Evolutionary conservation across 2,113 vertebrate species (phyloP), one percentile per base, ranked within the genome.

Genomic region (Cercocebus atys): DNA sequence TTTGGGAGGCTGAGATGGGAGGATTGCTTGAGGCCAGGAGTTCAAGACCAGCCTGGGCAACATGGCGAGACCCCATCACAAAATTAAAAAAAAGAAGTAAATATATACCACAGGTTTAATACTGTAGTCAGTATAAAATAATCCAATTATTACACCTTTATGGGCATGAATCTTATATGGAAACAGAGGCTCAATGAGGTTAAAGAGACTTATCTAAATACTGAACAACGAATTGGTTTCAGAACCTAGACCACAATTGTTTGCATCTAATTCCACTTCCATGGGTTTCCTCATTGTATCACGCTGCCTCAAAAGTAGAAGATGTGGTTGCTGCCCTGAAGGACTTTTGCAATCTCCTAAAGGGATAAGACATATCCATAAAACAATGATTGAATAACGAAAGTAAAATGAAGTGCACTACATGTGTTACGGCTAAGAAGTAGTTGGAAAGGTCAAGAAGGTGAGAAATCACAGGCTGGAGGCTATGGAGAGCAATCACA

Each of bases 361-460:
- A 87, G 23, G 45, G 11, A 25, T 40, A 80, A 80, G 50, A 76
- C 25, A 25, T 32, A 83, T 59, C 30, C 50, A 50, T 80, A 64
- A 93, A 90, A 87, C 78, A 97, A 59, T 72, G 55, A 92, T 45
- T 52, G 45, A 89, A 55, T 38, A 93, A 79, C 4, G 32, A 83
- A 98, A 87, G 32, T 93, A 91, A 94, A 96, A 82, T 50, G 68
- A 85, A 88, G 70, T 80, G 38, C 16, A 64, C 13, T 55, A 68
- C 14, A 3, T 72, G 78, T 43, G 18, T 70, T 88, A 38, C 2
- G 86, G 82, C 40, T 89, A 57, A 88, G 38, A 32, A 50, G 35
- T 45, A 16, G 70, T 84, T 95, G 93, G 81, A 8, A 83, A 96
- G 87, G 83, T 92, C 85, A 97, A 59, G 70, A 81, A 90, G 81